Conservation (phyloP, 2,113 vertebrate species). For the Cettia cetti region DNA sequence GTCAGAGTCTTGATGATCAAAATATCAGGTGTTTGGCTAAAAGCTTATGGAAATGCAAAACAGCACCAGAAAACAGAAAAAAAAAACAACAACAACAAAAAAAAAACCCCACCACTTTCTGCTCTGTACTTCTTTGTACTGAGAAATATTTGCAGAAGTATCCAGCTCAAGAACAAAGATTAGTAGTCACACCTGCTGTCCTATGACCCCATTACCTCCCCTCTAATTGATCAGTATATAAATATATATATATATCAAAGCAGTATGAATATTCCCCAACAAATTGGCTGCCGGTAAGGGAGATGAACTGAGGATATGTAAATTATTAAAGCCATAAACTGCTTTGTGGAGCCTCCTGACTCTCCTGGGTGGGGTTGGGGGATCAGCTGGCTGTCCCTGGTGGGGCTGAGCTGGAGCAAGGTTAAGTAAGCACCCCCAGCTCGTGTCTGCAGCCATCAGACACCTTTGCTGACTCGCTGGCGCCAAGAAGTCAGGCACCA, state of each 20-base stretch:
- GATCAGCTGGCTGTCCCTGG: constrained; percentile 8
- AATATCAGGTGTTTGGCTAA: neutral
- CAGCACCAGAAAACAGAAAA: neutral
- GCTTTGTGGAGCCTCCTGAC: constrained; percentile 68
- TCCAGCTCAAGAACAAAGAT: constrained; percentile 34
- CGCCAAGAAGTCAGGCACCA: constrained; percentile 65
- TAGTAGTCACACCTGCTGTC: constrained; percentile 59
- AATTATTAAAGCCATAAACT: constrained; percentile 78
- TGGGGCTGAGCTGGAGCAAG: constrained; percentile 21
- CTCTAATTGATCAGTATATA: constrained; percentile 68
- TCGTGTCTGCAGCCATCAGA: constrained; percentile 25
- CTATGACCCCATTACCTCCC: constrained; percentile 61
- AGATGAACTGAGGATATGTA: constrained; percentile 73
- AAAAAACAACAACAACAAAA: neutral
- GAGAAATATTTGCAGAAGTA: neutral
- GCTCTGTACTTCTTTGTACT: neutral
- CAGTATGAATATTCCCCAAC: constrained; percentile 31
- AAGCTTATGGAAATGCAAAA: neutral
- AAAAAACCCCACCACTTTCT: neutral
- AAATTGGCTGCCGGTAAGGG: constrained; percentile 73
- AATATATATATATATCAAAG: neutral
- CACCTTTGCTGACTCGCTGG: constrained; percentile 56
- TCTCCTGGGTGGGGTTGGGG: constrained; percentile 34
- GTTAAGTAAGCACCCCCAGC: constrained; percentile 24
- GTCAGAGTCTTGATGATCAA: neutral